A percentile compares a stretch with the other conserved stretches of the same genome.
These are phyloP conservation scores for Sorex maritimensis DNA, from an alignment of 2,797 vertebrate genomes.

Conservation along the genomic window DNA sequence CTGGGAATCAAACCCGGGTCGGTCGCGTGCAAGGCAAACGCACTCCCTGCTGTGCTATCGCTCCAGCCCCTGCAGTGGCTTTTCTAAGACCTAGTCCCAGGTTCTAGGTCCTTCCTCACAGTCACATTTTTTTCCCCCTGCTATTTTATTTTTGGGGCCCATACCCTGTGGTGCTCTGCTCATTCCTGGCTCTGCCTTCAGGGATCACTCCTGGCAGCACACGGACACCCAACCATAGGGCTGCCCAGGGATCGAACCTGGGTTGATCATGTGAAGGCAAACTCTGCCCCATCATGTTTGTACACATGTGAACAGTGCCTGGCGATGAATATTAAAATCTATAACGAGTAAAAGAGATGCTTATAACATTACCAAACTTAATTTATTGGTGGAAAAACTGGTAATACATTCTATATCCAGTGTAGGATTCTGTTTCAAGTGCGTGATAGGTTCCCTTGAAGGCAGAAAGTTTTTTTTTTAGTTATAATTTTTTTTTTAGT, in stretches of 20 bases:
- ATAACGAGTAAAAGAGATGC: background rate
- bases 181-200: rapidly evolving
- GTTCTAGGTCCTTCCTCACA: no score
- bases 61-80: background rate
- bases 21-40: no score
- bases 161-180: no score
- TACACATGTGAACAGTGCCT: background rate
- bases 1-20: no score
- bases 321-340: background rate
- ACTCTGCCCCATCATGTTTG: no score
- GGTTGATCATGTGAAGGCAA: no score
- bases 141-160: background rate
- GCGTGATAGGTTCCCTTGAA: background rate
- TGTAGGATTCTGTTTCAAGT: background rate
- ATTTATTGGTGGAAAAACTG: background rate
- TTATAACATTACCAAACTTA: background rate
- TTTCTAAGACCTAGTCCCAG: background rate
- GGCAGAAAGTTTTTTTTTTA: background rate
- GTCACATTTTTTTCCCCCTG: no score
- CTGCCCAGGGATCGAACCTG: no score
- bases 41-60: no score
- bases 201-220: no score
- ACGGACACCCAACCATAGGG: no score
- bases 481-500: no score
- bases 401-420: background rate